Evolutionary conservation across 2,113 vertebrate genomes (phyloP).

Genomic region (Dipodomys stephensi): DNA sequence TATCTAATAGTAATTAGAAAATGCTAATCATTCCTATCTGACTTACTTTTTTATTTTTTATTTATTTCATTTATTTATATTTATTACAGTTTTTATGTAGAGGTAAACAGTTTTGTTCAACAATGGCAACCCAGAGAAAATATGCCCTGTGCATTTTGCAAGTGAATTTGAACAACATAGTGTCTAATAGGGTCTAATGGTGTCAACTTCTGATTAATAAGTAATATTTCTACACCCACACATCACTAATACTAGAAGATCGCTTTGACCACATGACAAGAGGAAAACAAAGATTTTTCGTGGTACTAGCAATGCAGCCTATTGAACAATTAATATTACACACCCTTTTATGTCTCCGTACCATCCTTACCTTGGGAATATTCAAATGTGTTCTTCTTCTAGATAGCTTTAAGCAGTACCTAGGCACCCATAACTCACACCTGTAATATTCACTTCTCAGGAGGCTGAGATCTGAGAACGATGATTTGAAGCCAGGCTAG

Average conservation of each 20-base stretch:
- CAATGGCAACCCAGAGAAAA: neutral
- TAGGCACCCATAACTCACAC: no score
- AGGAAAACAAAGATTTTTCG: neutral
- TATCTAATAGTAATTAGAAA: neutral
- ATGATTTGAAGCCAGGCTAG: no score
- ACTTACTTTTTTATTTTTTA: neutral
- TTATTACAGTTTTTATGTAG: neutral
- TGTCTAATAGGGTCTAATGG: neutral
- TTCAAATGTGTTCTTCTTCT: neutral
- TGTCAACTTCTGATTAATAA: constrained; percentile 2
- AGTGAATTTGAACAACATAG: neutral
- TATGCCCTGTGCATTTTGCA: neutral
- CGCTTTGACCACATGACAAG: neutral
- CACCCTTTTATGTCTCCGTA: neutral
- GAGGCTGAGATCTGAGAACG: no score
- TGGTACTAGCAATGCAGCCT: neutral
- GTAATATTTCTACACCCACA: neutral
- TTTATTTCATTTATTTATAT: no score
- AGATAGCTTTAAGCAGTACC: neutral
- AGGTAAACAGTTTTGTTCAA: neutral
- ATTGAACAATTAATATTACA: neutral
- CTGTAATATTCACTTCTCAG: no score
- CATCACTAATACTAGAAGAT: neutral
- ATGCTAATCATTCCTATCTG: neutral
- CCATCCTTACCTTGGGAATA: neutral